These are phyloP conservation scores for Myotis lucifugus DNA, from an alignment of 2,113 vertebrate species.

Conservation along the genomic window DNA sequence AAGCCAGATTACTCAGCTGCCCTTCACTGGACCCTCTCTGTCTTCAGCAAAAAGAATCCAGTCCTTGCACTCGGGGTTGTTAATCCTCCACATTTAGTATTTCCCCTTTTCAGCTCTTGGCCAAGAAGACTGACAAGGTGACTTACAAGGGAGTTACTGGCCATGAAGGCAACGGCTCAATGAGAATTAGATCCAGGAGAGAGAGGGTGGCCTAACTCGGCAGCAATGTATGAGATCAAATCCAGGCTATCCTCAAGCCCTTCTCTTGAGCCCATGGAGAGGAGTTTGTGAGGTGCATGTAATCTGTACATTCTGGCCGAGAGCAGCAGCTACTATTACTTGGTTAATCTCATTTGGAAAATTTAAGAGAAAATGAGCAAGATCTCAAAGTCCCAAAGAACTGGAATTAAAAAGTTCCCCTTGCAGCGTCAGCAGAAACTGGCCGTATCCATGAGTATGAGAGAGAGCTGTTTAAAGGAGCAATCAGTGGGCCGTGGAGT, in stretches of 20 bases:
- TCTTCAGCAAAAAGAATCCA: not conserved
- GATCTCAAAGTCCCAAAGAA: not conserved
- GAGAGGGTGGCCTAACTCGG: not conserved
- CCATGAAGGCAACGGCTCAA: not conserved
- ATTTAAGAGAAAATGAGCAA: slow-evolving; percentile 20
- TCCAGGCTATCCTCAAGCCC: not conserved
- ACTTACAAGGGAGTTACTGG: not conserved
- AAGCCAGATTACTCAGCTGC: not conserved
- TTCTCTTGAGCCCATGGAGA: not conserved
- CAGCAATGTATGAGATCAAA: not conserved
- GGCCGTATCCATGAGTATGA: not conserved
- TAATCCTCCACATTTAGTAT: not conserved
- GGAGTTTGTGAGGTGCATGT: not conserved
- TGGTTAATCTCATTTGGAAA: not conserved
- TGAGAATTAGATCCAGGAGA: not conserved
- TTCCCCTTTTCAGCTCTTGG: not conserved
- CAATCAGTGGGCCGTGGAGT: too few relatives aligned
- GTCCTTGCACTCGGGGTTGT: not conserved
- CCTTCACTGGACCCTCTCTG: not conserved
- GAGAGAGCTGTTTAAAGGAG: not conserved
- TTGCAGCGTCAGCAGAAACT: not conserved
- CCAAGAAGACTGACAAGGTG: not conserved
- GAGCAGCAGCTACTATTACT: not conserved
- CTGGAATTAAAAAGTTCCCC: not conserved
- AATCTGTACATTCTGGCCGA: not conserved